Base-by-base conservation (phyloP, 2,888 invertebrate species). In the Chouioia cunea region DNA sequence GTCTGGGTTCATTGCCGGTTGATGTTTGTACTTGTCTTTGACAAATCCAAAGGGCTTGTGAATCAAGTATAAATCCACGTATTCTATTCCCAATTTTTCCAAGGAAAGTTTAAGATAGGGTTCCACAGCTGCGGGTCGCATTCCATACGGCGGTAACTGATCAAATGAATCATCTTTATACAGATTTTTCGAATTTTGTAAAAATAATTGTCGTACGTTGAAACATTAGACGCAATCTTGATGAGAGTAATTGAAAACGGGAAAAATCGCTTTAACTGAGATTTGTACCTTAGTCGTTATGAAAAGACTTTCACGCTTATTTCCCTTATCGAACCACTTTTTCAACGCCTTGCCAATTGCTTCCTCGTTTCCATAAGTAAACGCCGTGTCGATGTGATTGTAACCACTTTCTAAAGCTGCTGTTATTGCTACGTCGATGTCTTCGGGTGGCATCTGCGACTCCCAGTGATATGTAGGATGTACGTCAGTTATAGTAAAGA, bases 371-470 rank as follows among this genome's bases (percentile, higher is more conserved):
- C 91, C 90, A 79, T 94, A 94, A 86, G 91, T 91, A 80, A 91
- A 91, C 18, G 94, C 94, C 6, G 94, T 94, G 81, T 94, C 94
- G 75, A 92, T 92, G 76, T 93, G 93, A 74, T 91, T 88, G 80
- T 94, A 94, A 44, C 94, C 93, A 73, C 87, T 85, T 59, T 92
- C 89, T 70, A 94, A 84, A 22, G 93, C 93, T 64, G 87, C 87
- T 60, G 88, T 87, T 0, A 94, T 89, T 2, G 90, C 90, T 4
- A 85, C 82, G 81, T 91, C 90, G 47, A 92, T 88, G 75, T 91
- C 90, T 75, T 90, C 89, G 2, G 90, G 85, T 73, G 70, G 48
- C 70, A 73, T 64, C 70, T 73, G 43, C 16, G 15, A 60, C 53
- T 60, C 60, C 23, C 2, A 59, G 54, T 18, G 16, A 20, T 27